Percentiles rank a stretch among this genome's conserved stretches.
phyloP scores from a whole-genome alignment of 1,140 invertebrate genomes.

The Drosophila erecta region DNA sequence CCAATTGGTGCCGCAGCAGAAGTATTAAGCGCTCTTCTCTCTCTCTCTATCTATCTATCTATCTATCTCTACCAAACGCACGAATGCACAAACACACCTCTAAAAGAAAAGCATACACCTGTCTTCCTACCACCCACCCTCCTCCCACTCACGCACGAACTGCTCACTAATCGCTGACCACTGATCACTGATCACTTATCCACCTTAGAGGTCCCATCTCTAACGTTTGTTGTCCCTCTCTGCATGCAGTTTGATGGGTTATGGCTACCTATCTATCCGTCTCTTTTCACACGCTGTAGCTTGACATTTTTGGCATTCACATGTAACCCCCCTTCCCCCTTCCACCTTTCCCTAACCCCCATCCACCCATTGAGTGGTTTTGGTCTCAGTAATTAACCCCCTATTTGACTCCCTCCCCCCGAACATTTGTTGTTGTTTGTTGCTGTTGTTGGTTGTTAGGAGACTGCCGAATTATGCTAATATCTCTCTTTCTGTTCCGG shows the following conservation, averaged over 20 bases:
- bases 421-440: slow-evolving; percentile 52
- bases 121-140: background rate
- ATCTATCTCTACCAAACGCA: background rate
- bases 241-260: slow-evolving; percentile 23
- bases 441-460: slow-evolving; percentile 37
- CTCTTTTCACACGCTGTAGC: slow-evolving; percentile 17
- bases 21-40: slow-evolving; percentile 86
- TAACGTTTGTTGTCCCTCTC: slow-evolving; percentile 9
- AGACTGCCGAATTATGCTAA: slow-evolving; percentile 20
- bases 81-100: slow-evolving; percentile 40
- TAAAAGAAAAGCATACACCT: background rate
- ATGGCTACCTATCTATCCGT: slow-evolving; percentile 6
- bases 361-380: slow-evolving; percentile 5
- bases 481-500: slow-evolving; percentile 16
- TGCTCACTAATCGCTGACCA: slow-evolving; percentile 1
- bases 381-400: slow-evolving; percentile 25
- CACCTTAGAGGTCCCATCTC: background rate
- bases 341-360: background rate
- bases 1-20: slow-evolving; percentile 87
- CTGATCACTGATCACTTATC: slow-evolving; percentile 2
- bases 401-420: background rate
- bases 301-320: slow-evolving; percentile 7
- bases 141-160: slow-evolving; percentile 11
- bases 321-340: background rate
- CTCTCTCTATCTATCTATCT: slow-evolving; percentile 10